Base-by-base conservation (phyloP, 2,888 invertebrate species). In the Sphaeridia pumilis region DNA sequence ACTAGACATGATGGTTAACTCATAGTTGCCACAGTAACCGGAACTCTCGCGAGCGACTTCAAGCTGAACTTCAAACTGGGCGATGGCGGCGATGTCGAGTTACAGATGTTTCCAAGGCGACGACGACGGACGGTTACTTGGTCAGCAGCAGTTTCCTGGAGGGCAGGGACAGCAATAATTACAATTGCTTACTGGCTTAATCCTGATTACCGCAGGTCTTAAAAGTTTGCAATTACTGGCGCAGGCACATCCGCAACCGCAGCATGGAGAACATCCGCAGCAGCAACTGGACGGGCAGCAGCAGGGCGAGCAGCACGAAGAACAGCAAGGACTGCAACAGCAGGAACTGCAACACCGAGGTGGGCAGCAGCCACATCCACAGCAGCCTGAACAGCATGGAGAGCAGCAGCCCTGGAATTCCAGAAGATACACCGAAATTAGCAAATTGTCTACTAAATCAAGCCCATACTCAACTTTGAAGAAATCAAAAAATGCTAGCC, bases 141-240 rank as follows among this genome's bases (percentile, higher is more conserved):
- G n/a, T n/a, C n/a, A 17, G 38, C 17, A 7, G 12, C 17, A 5
- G 38, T 20, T 17, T 17, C 38, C 4, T 17, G 38, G 38, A 7
- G 38, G 38, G 38, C 38, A 38, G 38, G 38, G 38, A 20, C 7
- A 5, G 38, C 38, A 38, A 20, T 38, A 38, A 20, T 38, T 38
- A 20, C 17, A 17, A 5, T 5, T 5, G 7, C 38, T 14, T 14
- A 5, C 5, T 5, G 38, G 38, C 17, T 14, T 38, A 7, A 38
- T 17, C 4, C 4, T 12, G 17, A 38, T 7, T 14, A 38, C 17
- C 5, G 5, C 5, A 5, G 38, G 38, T 14, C 17, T 17, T 14
- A 5, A 12, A 20, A 5, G 20, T 7, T 5, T 20, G 17, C 17
- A 31, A 31, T 31, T 7, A 14, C 10, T 10, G 31, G 31, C 7